Percentiles rank a stretch among this genome's conserved stretches.
phyloP scores from a whole-genome alignment of 2,797 vertebrate species.

The Peromyscus melanophrys region DNA sequence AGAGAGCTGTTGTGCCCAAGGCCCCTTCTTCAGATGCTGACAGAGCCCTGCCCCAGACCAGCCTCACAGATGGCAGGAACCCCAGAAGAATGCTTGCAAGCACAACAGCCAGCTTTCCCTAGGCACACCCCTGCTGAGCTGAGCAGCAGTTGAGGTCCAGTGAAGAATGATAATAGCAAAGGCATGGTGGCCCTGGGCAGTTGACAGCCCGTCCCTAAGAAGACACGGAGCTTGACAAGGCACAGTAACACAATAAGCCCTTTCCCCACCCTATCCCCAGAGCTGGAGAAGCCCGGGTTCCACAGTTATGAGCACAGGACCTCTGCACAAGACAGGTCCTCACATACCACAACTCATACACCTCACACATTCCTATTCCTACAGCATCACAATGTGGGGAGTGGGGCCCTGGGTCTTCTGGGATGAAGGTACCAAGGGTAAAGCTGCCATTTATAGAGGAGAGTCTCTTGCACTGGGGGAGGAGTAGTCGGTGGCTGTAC shows the following conservation, averaged over 20 bases:
- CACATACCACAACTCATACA: neutral
- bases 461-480: neutral
- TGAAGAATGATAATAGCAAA: neutral
- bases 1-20: neutral
- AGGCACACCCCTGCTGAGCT: neutral
- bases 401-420: neutral
- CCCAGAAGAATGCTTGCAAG: neutral
- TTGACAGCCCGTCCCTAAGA: neutral
- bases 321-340: neutral
- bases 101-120: neutral
- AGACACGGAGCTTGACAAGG: neutral
- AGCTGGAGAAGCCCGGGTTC: neutral
- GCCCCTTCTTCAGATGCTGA: neutral
- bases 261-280: neutral
- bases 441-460: neutral
- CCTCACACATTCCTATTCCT: neutral
- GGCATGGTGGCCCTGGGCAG: neutral
- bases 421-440: neutral
- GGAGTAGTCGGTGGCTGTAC: too few species aligned
- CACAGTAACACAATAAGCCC: neutral
- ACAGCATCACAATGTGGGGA: neutral
- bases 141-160: neutral
- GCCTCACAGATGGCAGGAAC: neutral
- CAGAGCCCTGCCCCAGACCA: neutral
- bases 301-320: neutral